A percentile compares a stretch with the other conserved stretches of the same genome.
Conservation (phyloP, 2,113 vertebrate genomes). For the Sardina pilchardus region DNA sequence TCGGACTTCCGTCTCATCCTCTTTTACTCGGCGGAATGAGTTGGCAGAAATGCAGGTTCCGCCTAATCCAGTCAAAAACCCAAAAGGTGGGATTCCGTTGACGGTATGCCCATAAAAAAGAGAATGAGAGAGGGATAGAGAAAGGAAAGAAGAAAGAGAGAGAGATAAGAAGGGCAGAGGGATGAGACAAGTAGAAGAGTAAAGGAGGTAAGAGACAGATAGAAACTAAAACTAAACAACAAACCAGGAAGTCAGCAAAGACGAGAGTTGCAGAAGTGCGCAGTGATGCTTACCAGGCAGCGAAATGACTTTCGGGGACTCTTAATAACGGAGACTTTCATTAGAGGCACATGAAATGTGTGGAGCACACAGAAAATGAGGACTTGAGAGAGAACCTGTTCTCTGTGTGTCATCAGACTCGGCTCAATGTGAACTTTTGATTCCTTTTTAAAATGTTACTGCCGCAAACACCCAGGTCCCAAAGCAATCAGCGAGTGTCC, state of each 20-base stretch:
- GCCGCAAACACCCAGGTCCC: background rate
- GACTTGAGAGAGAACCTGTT: background rate
- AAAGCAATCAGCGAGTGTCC: too few relatives aligned
- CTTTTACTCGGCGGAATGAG: background rate
- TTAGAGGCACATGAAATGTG: background rate
- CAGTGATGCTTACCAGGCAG: background rate
- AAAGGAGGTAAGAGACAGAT: background rate
- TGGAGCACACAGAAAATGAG: background rate
- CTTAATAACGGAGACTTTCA: background rate
- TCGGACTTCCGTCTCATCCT: background rate
- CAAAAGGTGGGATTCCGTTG: background rate
- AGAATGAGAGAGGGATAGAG: background rate
- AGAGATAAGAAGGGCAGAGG: background rate
- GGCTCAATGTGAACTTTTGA: background rate
- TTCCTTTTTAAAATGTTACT: background rate
- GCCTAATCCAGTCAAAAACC: conserved; percentile 19
- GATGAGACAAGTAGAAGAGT: background rate
- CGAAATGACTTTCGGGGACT: background rate
- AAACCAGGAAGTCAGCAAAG: conserved; percentile 13
- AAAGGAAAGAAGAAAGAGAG: background rate
- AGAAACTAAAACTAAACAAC: background rate
- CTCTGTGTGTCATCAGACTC: background rate
- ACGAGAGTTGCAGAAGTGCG: background rate
- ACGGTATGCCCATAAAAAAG: background rate
- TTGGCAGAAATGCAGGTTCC: conserved; percentile 8